Evolutionary conservation across 2,113 vertebrate genomes (phyloP), one percentile per base, ranked within the genome.

Genomic region (Etheostoma cragini): DNA sequence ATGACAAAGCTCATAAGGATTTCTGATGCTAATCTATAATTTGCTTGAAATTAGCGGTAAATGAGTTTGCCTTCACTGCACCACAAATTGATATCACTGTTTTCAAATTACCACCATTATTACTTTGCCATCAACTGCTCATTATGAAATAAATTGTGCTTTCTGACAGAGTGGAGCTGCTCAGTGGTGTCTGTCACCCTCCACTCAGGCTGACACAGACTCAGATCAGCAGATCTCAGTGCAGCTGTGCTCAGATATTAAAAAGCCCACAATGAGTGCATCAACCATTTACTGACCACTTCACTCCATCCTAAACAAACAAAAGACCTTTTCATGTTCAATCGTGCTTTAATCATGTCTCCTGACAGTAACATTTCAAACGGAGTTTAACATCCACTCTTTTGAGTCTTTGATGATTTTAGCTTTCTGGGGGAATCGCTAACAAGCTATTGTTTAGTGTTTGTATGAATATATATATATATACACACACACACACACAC

Each of bases 221-320:
- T 42, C 38, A 73, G 56, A 21, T 71, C 30, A 45, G 73, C 8
- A 14, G 63, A 47, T 15, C 30, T 58, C 16, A 50, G 26, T 63
- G 60, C 62, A 49, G 52, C 57, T 78, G 57, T 46, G 53, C 67
- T 47, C 46, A 33, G 65, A 69, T 77, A 64, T 8, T 33, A 35
- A 47, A 65, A 66, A 84, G 42, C 21, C 54, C 21, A 49, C 14
- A 33, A 10, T 60, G 52, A 53, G 22, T 15, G n/a, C 61, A 72
- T 76, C 35, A 67, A 52, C 71, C 52, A 82, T 85, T 84, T 10
- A 77, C 19, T 6, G 21, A 64, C 57, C 54, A 60, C 52, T 79
- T 82, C 42, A 64, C 45, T 16, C 17, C 30, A 65, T 35, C 13
- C 26, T 45, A 64, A 72, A 80, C 79, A 69, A 68, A 58, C 69